These are phyloP conservation scores for Phataginus tetradactyla DNA, from an alignment of 2,797 vertebrate species.

Conservation along the genomic window DNA sequence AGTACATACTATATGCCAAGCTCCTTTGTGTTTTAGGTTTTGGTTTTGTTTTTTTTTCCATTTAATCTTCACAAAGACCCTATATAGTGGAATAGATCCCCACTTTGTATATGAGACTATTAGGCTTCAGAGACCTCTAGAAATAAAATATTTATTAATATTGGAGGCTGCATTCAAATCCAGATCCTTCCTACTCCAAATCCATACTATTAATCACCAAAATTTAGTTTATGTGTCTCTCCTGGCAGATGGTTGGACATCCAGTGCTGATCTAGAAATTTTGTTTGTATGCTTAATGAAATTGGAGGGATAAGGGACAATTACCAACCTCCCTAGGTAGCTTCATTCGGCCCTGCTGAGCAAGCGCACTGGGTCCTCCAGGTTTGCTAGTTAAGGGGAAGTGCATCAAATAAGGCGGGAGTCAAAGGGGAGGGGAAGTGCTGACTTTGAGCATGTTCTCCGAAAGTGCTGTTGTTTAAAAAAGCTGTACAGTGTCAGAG, in stretches of 20 bases:
- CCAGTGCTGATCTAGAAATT: neutral
- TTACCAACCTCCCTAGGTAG: neutral
- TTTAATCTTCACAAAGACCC: neutral
- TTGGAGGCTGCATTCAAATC: neutral
- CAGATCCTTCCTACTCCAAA: neutral
- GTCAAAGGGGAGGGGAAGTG: neutral
- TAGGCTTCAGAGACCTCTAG: neutral
- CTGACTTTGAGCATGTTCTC: constrained; percentile 37
- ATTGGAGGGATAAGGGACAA: neutral
- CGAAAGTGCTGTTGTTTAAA: constrained; percentile 59
- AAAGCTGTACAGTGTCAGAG: constrained; percentile 52
- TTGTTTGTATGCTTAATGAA: neutral
- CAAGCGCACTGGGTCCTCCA: neutral
- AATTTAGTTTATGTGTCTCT: neutral
- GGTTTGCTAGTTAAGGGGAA: neutral
- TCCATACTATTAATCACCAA: neutral
- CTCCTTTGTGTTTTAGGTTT: neutral
- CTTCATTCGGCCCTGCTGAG: neutral
- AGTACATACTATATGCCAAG: neutral
- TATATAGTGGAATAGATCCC: neutral
- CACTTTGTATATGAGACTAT: neutral
- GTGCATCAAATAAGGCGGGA: neutral
- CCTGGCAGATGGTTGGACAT: neutral
- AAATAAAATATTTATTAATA: neutral
- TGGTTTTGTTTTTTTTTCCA: neutral